Percentiles rank a stretch among this genome's conserved stretches.
Conservation (phyloP, 2,113 vertebrate species). For the Uropsilus gracilis region DNA sequence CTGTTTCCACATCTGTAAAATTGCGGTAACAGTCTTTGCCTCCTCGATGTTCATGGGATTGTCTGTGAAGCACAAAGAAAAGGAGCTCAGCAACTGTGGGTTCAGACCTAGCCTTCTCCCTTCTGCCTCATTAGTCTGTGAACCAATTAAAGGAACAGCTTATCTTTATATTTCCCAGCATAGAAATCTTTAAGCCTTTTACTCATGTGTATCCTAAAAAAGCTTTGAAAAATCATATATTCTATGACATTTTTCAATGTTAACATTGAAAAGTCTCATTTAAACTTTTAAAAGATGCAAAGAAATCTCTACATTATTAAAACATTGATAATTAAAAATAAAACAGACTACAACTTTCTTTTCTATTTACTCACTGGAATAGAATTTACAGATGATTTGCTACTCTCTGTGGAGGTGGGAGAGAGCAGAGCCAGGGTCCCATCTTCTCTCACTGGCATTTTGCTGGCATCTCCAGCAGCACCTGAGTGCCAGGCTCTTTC, state of each 20-base stretch:
- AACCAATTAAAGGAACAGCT: neutral
- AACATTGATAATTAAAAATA: neutral
- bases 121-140: neutral
- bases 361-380: neutral
- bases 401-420: neutral
- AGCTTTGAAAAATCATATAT: neutral
- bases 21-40: rapidly evolving
- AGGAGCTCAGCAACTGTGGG: neutral
- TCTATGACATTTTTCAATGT: neutral
- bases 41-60: neutral
- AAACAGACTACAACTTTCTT: neutral
- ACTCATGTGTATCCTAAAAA: neutral
- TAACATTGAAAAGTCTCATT: neutral
- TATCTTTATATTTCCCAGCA: neutral
- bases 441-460: no score
- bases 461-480: neutral
- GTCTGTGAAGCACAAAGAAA: rapidly evolving
- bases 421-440: neutral
- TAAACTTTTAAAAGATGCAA: neutral
- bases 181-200: neutral
- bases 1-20: neutral
- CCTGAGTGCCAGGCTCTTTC: neutral
- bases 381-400: neutral
- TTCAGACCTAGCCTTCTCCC: rapidly evolving
- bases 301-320: neutral